Evolutionary conservation across 1,140 invertebrate genomes (phyloP), one percentile per base, ranked within the genome.

Genomic region (Drosophila mojavensis): DNA sequence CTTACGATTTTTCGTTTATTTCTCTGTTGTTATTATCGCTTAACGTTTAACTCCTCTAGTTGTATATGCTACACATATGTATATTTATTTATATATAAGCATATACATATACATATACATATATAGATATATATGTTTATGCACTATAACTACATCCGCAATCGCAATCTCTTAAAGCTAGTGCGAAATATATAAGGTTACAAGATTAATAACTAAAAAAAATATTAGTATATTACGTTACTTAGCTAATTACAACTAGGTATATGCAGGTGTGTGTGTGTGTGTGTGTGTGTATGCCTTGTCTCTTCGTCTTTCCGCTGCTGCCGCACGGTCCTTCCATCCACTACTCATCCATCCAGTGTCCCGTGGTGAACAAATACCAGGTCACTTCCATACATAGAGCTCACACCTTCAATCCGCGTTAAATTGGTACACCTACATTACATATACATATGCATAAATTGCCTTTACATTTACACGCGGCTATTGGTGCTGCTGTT

Each of bases 11-110:
- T 17, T 15, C 15, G 30, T 33, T 54, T 15, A 50, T 9, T 50
- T 58, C 47, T 68, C 50, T 59, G 39, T 69, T 71, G 45, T 48
- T 75, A 54, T 48, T 74, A 59, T 43, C 39, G 41, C 59, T 70
- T 73, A 64, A 41, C 54, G 55, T 51, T 69, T 81, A 75, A 82
- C 70, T 47, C 48, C 47, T 55, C 64, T 61, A 48, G 36, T 68
- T 28, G 48, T 55, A 68, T 66, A 47, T 67, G 28, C 69, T 73
- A 69, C 26, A 69, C 26, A 62, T 62, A 39, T 48, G 45, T 62
- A 26, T 51, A n/a, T 61, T 48, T 61, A 50, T 48, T 30, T 30
- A 24, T 24, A 13, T 20, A 51, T 61, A 36, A 36, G 17, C 28
- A 20, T 24, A 11, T 20, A 50, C n/a, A 50, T n/a, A 51, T 39